Conservation (phyloP, 2,113 vertebrate genomes). For the Solea solea region DNA sequence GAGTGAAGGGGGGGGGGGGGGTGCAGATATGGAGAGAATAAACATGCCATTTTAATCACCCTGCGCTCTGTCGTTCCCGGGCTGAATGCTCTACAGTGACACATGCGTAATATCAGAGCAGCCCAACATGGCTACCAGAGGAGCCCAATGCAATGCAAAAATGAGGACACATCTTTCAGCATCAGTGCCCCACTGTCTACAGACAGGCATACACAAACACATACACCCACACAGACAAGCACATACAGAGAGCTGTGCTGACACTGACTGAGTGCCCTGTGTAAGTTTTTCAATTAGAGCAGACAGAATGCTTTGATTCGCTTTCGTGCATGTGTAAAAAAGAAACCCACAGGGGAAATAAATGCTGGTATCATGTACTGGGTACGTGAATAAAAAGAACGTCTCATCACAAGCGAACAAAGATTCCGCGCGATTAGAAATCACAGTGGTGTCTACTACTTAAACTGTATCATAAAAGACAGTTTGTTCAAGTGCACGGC, state of each 20-base stretch:
- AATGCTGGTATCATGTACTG: constrained; percentile 42
- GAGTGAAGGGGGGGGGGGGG: not conserved
- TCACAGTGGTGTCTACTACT: constrained; percentile 33
- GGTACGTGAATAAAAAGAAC: constrained; percentile 39
- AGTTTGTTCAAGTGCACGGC: constrained; percentile 23
- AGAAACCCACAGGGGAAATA: constrained; percentile 5
- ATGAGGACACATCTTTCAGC: constrained; percentile 79
- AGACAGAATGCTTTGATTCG: constrained; percentile 56
- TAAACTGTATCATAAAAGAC: constrained; percentile 41
- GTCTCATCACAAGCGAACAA: constrained; percentile 45
- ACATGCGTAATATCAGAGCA: constrained; percentile 69
- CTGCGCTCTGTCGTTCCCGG: constrained; percentile 22
- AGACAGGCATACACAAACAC: constrained; percentile 59
- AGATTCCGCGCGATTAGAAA: constrained; percentile 31
- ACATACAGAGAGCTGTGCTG: constrained; percentile 44
- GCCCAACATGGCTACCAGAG: constrained; percentile 64
- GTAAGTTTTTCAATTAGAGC: constrained; percentile 64
- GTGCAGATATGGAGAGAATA: constrained; percentile 33
- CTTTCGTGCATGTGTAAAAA: constrained; percentile 7
- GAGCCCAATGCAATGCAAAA: constrained; percentile 62
- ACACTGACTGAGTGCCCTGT: constrained; percentile 38
- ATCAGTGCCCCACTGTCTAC: constrained; percentile 74
- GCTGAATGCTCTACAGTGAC: constrained; percentile 61
- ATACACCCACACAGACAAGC: constrained; percentile 42
- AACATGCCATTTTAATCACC: constrained; percentile 48